Percentiles rank a stretch among this genome's conserved stretches.
Conservation (phyloP, 2,888 invertebrate species). For the Crocallis elinguaria region DNA sequence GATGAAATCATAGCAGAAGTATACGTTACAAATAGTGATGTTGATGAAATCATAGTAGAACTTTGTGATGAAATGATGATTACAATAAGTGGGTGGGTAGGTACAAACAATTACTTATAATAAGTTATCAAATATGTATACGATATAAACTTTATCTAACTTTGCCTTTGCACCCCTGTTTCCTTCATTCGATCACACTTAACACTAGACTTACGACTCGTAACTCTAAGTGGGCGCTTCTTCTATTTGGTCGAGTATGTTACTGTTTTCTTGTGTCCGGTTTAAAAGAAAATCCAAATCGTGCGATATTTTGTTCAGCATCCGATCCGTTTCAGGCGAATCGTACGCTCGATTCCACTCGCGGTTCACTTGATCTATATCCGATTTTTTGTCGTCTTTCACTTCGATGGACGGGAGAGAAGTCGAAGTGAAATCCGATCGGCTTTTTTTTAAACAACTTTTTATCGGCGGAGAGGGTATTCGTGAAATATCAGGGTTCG, state of each 20-base stretch:
- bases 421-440: slow-evolving; percentile 58
- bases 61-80: slow-evolving; percentile 11
- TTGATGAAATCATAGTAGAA: no score
- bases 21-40: no score
- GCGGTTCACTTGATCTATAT: slow-evolving; percentile 69
- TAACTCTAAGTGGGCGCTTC: slow-evolving; percentile 69
- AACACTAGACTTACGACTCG: slow-evolving; percentile 30
- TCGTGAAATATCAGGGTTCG: slow-evolving; percentile 72
- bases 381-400: slow-evolving; percentile 59
- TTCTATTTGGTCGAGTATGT: slow-evolving; percentile 63
- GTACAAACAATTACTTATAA: slow-evolving; percentile 32
- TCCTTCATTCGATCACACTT: slow-evolving; percentile 53
- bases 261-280: slow-evolving; percentile 77
- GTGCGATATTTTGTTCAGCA: slow-evolving; percentile 92
- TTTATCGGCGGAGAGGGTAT: slow-evolving; percentile 72
- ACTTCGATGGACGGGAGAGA: slow-evolving; percentile 71
- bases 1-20: no score
- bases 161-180: slow-evolving; percentile 70
- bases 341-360: slow-evolving; percentile 72
- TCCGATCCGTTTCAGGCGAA: slow-evolving; percentile 82
- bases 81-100: slow-evolving; percentile 29
- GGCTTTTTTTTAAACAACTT: slow-evolving; percentile 75
- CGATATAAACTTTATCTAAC: slow-evolving; percentile 41
- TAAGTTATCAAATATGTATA: slow-evolving; percentile 42
- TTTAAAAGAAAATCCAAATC: slow-evolving; percentile 93